These are phyloP conservation scores for Ochotona curzoniae DNA, from an alignment of 2,113 vertebrate genomes.

Conservation along the genomic window DNA sequence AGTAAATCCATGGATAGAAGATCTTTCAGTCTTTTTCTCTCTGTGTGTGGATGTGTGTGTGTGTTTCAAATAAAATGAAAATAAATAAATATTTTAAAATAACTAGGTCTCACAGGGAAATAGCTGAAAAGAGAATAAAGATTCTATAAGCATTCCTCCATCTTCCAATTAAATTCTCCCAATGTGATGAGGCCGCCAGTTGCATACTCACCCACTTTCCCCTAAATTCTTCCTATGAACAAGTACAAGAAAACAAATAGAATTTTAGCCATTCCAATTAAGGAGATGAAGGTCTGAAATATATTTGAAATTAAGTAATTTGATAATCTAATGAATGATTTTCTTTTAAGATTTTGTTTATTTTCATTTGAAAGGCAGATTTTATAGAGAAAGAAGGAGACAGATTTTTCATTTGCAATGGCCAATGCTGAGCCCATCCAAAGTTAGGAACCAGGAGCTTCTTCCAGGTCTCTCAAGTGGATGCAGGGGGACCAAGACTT, in stretches of 20 bases:
- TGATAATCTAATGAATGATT: conserved; percentile 21
- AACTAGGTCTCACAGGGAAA: conserved; percentile 49
- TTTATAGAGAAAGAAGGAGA: no score
- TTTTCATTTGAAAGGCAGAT: no score
- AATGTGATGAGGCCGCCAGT: background rate
- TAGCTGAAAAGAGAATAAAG: conserved; percentile 44
- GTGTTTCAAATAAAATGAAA: background rate
- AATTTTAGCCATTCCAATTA: conserved; percentile 49
- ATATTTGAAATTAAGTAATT: background rate
- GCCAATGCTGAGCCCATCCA: no score
- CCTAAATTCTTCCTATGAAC: background rate
- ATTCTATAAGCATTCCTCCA: background rate
- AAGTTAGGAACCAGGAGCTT: no score
- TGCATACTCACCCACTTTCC: background rate
- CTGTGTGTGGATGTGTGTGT: no score
- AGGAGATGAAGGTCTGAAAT: conserved; percentile 3
- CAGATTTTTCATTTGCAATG: no score
- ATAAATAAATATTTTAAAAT: conserved; percentile 21
- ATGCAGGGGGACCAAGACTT: no score
- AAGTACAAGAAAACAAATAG: conserved; percentile 34
- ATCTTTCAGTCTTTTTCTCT: no score
- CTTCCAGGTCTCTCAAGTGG: no score
- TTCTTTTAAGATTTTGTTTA: no score
- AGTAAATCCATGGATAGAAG: no score
- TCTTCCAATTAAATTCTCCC: conserved; percentile 31